Evolutionary conservation across 2,797 vertebrate species (phyloP), one percentile per base, ranked within the genome.

Genomic region (Catostomus latipinnis): DNA sequence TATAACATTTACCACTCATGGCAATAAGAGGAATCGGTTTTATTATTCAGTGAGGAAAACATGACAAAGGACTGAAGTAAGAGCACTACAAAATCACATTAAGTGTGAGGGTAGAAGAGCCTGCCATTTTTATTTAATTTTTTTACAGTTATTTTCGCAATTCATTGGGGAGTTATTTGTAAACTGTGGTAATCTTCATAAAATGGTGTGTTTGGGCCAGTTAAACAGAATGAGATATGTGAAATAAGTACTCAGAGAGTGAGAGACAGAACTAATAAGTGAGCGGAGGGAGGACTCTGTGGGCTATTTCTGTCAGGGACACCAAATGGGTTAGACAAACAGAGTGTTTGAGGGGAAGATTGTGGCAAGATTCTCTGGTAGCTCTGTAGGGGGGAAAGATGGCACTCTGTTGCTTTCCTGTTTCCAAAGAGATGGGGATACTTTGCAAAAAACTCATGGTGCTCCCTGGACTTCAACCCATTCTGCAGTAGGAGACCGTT

Each of bases 401-500:
- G 82, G 66, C 80, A 83, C 82, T 81, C 77, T 82, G 66, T 81
- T 75, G 76, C 71, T 68, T 81, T 63, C 91, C 90, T 87, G 85
- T 92, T 90, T 82, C 86, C 86, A 88, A 88, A 91, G 89, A 92
- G 91, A 93, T 89, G 88, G 88, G 86, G 88, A 92, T 91, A 89
- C 88, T 89, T 91, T 90, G 89, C 81, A 80, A 91, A 91, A 91
- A 92, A 91, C 89, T 91, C 90, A 92, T 89, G 89, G 90, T 91
- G 90, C 92, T 91, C 92, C 87, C 91, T 93, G 93, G 93, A 92
- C 91, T 88, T 85, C 82, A 83, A 91, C 90, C 89, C 92, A 84
- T 87, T 91, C 89, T 88, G 90, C 87, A 89, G 92, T 89, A 87
- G 88, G 91, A 83, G 92, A 91, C 93, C 93, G 93, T 94, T 93